phyloP scores from a whole-genome alignment of 2,113 vertebrate genomes.

The Chinchilla lanigera region DNA sequence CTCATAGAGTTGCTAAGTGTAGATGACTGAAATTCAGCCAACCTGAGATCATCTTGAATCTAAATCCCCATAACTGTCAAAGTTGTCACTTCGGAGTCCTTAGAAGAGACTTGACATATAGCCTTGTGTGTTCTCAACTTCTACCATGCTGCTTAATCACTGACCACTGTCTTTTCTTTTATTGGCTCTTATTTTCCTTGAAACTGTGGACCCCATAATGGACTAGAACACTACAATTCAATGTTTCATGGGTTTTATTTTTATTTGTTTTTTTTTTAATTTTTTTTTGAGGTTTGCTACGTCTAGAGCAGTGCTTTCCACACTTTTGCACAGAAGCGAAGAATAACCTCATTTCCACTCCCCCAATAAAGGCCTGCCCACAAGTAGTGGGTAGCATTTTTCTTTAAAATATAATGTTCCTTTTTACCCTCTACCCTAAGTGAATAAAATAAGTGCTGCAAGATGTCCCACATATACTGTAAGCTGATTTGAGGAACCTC shows the following conservation, averaged over 20 bases:
- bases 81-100: background rate
- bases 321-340: background rate
- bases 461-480: background rate
- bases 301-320: background rate
- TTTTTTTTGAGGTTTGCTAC: background rate
- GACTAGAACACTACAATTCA: background rate
- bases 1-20: background rate
- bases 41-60: background rate
- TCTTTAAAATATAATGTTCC: background rate
- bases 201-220: background rate
- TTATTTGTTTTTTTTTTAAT: background rate
- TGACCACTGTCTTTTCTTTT: background rate
- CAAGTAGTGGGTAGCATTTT: background rate
- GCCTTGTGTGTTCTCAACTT: background rate
- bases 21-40: background rate
- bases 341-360: background rate
- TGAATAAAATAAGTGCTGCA: constrained; percentile 1
- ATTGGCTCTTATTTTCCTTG: background rate
- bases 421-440: background rate
- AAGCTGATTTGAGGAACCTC: background rate
- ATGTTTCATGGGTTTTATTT: background rate
- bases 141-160: background rate
- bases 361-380: background rate
- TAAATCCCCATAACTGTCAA: background rate
- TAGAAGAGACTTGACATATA: background rate